Base-by-base conservation (phyloP, 2,113 vertebrate genomes). In the Lophochroa leadbeateri region DNA sequence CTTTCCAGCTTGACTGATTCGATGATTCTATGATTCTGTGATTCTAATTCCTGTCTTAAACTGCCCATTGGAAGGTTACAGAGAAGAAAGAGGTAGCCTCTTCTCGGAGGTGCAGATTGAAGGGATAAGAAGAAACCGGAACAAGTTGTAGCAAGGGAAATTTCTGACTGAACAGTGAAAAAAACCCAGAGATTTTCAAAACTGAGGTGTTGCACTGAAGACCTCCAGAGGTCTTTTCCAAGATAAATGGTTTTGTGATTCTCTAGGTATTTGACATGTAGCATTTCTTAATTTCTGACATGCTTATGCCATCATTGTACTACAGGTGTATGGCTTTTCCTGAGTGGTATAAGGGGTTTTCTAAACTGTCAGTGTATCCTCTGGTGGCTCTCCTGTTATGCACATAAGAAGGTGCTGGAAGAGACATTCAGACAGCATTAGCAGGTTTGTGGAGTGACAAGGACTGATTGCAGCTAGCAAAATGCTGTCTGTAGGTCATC, bases 221-320 rank as follows among this genome's bases (percentile, higher is more conserved):
- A 79, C 17, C 3, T 16, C 13, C 47, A 37, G 21, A 60, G 9
- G 9, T 41, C 4, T 81, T 15, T 61, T 68, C n/a, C 47, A 63
- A 41, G 7, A 18, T 7, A 24, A 76, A n/a, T 72, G 43, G 18
- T 68, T 60, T 20, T 15, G 4, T 71, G 28, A 41, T 79, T 75
- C 43, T 71, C 11, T 53, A 50, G 39, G 29, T 7, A 68, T 64
- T 75, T 44, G 14, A 28, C 7, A n/a, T 10, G 4, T 16, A 10
- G 9, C 24, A 47, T 72, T 71, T 77, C 35, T 77, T 35, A 14
- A 18, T 78, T 67, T 67, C 20, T 61, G 27, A 23, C 28, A 23
- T 28, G 18, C 29, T 88, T 0, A 0, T 75, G 31, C 11, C 6
- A 9, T 58, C 2, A 0, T 25, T 41, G 29, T 31, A 33, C 9